Conservation (phyloP, 2,888 invertebrate genomes). For the Hyposoter didymator region DNA sequence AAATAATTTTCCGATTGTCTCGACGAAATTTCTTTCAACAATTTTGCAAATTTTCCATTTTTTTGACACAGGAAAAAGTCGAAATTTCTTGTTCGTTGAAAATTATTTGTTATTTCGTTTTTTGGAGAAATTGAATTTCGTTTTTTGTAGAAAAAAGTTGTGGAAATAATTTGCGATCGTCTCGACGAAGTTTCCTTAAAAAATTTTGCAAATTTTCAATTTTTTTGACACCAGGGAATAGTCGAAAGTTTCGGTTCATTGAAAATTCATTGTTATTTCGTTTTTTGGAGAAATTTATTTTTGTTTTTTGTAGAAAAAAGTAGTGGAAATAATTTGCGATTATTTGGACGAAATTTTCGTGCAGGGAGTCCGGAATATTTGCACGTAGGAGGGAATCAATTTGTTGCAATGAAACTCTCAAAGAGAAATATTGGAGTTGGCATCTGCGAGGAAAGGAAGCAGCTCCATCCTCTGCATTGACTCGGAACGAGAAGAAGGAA, state of each 20-base stretch:
- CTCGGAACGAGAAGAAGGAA: background rate
- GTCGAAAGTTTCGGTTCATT: too few species aligned
- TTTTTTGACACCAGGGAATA: background rate
- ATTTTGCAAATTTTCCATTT: background rate
- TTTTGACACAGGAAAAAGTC: background rate
- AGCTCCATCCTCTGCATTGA: background rate
- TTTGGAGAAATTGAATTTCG: background rate
- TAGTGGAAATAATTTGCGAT: background rate
- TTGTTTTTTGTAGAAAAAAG: too few species aligned
- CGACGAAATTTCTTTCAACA: background rate
- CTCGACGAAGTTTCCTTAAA: background rate
- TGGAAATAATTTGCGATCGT: too few species aligned
- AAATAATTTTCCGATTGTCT: too few species aligned
- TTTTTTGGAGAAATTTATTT: background rate
- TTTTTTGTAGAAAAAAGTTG: background rate
- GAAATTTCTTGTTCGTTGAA: background rate
- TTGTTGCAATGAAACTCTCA: background rate
- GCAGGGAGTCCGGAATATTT: background rate
- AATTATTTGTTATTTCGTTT: background rate
- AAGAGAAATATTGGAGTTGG: background rate
- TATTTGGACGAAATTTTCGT: background rate
- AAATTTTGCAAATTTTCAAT: background rate
- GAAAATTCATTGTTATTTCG: too few species aligned
- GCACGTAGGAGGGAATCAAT: constrained; percentile 4
- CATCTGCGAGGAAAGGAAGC: background rate